Base-by-base conservation (phyloP, 2,113 vertebrate genomes). In the Stercorarius parasiticus region DNA sequence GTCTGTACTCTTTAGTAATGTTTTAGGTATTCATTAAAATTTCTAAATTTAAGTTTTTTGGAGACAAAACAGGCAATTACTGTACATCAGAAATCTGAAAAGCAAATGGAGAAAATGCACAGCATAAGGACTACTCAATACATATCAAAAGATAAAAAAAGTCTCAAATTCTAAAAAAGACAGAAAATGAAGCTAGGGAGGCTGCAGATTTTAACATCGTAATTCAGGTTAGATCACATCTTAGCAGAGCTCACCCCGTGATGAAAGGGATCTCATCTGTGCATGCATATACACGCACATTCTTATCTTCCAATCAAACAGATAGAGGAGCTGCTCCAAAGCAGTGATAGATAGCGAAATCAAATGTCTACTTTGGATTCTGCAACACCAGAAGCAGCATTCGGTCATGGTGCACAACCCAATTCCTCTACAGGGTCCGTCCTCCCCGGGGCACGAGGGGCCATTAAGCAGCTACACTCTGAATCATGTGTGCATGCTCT, bases 21-120 rank as follows among this genome's bases (percentile, higher is more conserved):
- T 53, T 95, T 85, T 38, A 94, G 52, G 27, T 58, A 74, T 81
- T 96, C 76, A 93, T 86, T 90, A 90, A 90, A 90, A 84, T 83
- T 58, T 92, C 88, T 93, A 90, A 90, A 92, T 90, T 81, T 93
- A 92, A 80, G 36, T 23, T 90, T 89, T 90, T 86, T 88, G 26
- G 50, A 88, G 82, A 56, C 78, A 93, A 94, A 96, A 49, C 83
- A 90, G 62, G 49, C 76, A 95, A 88, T 93, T 96, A 94, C 49
- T 82, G 49, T 79, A 59, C 50, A 43, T 81, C 67, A 79, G 40
- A 90, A 88, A 94, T 47, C 59, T 81, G 86, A 90, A 96, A 92
- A 92, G 42, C 11, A 81, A 88, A 86, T 73, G 40, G 81, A 64
- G 92, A 76, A 86, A 83, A 80, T 36, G 26, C 23, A 12, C 40